Base-by-base conservation (phyloP, 2,113 vertebrate genomes). In the Gallinago media region DNA sequence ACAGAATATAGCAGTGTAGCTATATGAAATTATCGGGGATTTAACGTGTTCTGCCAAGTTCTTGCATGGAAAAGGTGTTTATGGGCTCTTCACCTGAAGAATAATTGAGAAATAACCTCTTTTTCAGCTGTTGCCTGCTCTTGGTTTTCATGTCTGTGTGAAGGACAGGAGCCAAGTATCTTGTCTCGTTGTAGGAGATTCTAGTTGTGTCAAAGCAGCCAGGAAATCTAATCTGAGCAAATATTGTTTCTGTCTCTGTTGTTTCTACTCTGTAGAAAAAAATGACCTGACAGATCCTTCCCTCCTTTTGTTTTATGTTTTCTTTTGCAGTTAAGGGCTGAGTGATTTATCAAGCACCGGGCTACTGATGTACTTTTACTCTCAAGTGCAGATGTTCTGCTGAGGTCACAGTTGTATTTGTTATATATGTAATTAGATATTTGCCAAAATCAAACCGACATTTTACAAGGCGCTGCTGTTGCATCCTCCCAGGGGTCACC, bases 201-300 rank as follows among this genome's bases (percentile, higher is more conserved):
- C 67, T 71, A 74, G 32, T 63, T 84, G 56, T 68, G 15, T 78
- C 34, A 81, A 65, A 77, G 38, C 29, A 52, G 88, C 65, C 71
- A 55, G 68, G 38, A 47, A 59, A 42, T 80, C 38, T 80, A 70
- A 93, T 76, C 55, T 84, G 72, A 78, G 40, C 21, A 78, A 92
- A 81, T 81, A 89, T 6, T 62, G 18, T 88, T 90, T 91, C 54
- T 77, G 72, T 74, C 55, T 62, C 40, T 72, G 23, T 85, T 93
- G 40, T 84, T 84, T 65, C 58, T 75, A 12, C 61, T 81, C 40
- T 40, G 14, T 52, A 78, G 34, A 49, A 78, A 81, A 81, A 84
- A 77, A 67, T 22, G 16, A 76, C 40, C 40, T 58, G 55, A 54
- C 65, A 88, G n/a, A 11, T 4, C 6, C 31, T 86, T 88, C 66